Evolutionary conservation across 2,113 vertebrate genomes (phyloP).

Genomic region (Sander vitreus): DNA sequence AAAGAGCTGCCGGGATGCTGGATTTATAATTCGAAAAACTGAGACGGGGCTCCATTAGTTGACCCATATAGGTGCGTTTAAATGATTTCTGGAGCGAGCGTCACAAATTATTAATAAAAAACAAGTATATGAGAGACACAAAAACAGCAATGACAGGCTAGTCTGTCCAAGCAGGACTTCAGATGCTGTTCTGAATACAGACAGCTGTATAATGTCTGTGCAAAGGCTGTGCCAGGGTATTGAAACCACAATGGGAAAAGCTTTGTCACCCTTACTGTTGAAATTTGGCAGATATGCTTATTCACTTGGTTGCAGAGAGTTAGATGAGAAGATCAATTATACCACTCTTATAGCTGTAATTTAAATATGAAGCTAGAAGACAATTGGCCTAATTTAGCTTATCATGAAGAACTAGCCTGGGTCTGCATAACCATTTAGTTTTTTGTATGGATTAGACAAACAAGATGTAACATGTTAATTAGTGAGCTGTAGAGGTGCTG

Average conservation of each 20-base stretch:
- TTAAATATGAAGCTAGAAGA: not conserved
- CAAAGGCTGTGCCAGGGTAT: not conserved
- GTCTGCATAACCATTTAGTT: not conserved
- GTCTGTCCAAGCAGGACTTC: not conserved
- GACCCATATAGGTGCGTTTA: constrained; percentile 5
- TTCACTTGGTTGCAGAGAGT: not conserved
- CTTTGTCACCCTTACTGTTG: not conserved
- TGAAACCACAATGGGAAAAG: not conserved
- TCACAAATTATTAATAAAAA: constrained; percentile 7
- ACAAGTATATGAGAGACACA: constrained; percentile 1
- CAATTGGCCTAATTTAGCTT: too few species aligned
- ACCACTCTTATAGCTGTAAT: not conserved
- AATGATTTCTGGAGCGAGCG: not conserved
- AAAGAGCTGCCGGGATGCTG: constrained; percentile 25
- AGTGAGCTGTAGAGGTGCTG: too few species aligned
- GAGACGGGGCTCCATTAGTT: not conserved
- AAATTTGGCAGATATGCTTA: not conserved
- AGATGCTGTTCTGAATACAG: not conserved
- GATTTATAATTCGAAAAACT: constrained; percentile 35
- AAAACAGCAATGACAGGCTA: not conserved
- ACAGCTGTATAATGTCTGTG: not conserved
- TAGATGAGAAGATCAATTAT: not conserved
- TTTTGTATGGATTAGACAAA: not conserved
- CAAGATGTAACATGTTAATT: not conserved
- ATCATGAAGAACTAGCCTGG: too few species aligned